Base-by-base conservation (phyloP, 2,888 invertebrate species). In the Crossocerus cetratus region DNA sequence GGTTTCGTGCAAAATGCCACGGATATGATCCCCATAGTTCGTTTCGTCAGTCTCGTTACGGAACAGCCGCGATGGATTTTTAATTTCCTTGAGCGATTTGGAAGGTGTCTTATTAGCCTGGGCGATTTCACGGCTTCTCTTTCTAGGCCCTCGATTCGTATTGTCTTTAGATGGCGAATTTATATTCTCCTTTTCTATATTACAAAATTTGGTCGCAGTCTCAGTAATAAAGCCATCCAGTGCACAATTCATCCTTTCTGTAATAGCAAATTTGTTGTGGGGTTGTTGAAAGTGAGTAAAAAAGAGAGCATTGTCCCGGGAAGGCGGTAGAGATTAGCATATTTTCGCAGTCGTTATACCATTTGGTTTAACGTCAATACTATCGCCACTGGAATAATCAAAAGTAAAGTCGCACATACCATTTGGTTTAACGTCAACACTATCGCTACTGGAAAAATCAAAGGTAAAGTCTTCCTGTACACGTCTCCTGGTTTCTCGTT, bases 311-410 rank as follows among this genome's bases (percentile, higher is more conserved):
- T 32, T 32, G 32, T 32, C 5, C 32, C 32, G 11, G 5, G 32
- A 11, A 2, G 32, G 32, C 11, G 32, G 32, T 32, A 11, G 8
- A 32, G 32, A 59, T 44, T 2, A 53, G 44, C 21, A 20, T 21
- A 68, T 16, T 45, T 21, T 22, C 22, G 20, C 4, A 13, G 45
- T n/a, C 57, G 58, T 21, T 68, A 23, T 82, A 81, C 82, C 77
- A 16, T 67, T 59, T 22, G 53, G 57, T 43, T 71, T 73, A 65
- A 13, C 60, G 1, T 71, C 61, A 44, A 13, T 22, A 43, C 78
- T 81, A 21, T 84, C 83, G 57, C 78, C 82, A n/a, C 79, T 80
- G 3, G 77, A 75, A 3, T 61, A 58, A 59, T 86, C 79, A 54
- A 64, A 70, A 3, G 55, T 60, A 60, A 81, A 78, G 57, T 85